Percentiles rank a stretch among this genome's conserved stretches.
phyloP scores from a whole-genome alignment of 1,140 invertebrate genomes.

The Branchinecta lynchi region DNA sequence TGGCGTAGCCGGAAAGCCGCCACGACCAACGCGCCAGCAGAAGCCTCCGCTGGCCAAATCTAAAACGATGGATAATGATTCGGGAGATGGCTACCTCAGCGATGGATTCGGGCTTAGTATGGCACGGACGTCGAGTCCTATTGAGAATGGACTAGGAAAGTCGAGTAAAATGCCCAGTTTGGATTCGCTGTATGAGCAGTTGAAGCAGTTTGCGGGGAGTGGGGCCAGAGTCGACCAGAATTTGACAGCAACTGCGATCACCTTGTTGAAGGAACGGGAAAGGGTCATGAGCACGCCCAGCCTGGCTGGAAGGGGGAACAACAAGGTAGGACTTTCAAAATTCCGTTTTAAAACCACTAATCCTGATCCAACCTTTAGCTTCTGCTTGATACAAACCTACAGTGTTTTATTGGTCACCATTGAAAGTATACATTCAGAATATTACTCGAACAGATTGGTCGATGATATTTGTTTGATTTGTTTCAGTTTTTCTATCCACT shows the following conservation, averaged over 20 bases:
- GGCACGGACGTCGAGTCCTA: not conserved
- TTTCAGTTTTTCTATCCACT: too few relatives aligned
- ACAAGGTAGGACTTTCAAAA: not conserved
- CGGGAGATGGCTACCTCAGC: not conserved
- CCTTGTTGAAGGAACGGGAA: not conserved
- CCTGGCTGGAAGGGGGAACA: not conserved
- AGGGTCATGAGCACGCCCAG: not conserved
- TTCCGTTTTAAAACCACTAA: not conserved
- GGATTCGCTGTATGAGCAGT: slow-evolving; percentile 21
- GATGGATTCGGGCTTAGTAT: slow-evolving; percentile 1
- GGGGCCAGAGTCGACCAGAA: not conserved
- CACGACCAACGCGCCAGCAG: slow-evolving; percentile 13
- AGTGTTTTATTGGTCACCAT: too few relatives aligned
- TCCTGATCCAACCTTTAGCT: too few relatives aligned
- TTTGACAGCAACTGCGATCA: not conserved
- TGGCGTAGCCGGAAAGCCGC: slow-evolving; percentile 17
- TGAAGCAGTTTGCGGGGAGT: slow-evolving; percentile 17
- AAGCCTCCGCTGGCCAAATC: slow-evolving; percentile 16
- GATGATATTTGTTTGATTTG: too few relatives aligned
- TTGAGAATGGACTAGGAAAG: not conserved
- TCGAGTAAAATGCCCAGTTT: slow-evolving; percentile 20
- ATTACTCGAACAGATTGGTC: too few relatives aligned
- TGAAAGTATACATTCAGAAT: too few relatives aligned
- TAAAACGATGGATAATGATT: slow-evolving; percentile 17
- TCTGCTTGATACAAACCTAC: too few relatives aligned